phyloP scores from a whole-genome alignment of 2,113 vertebrate species.

The Todiramphus chloris region DNA sequence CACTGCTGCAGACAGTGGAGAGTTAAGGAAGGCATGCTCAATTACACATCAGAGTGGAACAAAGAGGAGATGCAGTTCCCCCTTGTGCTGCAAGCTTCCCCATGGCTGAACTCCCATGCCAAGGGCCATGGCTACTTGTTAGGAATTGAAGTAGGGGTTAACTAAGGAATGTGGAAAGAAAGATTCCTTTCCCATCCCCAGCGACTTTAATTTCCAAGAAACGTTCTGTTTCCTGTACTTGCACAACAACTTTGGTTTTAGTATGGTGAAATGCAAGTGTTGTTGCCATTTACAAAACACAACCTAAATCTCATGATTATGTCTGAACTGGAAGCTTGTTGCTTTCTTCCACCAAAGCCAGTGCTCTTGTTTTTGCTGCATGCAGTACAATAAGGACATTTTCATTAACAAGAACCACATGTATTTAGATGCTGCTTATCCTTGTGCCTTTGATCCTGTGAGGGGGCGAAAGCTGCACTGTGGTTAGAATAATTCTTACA shows the following conservation, averaged over 20 bases:
- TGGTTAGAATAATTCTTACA: constrained; percentile 1
- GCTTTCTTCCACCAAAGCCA: background rate
- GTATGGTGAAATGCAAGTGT: fast-evolving
- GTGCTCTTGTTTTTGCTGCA: background rate
- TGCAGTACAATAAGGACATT: fast-evolving
- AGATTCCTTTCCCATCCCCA: background rate
- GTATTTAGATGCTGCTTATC: background rate
- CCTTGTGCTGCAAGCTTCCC: background rate
- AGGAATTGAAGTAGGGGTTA: background rate
- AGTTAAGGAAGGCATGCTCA: background rate
- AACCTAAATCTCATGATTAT: background rate
- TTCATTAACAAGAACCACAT: background rate
- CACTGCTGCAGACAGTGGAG: background rate
- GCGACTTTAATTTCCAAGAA: background rate
- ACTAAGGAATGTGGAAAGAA: background rate
- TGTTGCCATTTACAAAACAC: background rate
- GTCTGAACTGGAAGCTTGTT: background rate
- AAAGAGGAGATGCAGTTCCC: background rate
- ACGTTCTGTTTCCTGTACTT: fast-evolving
- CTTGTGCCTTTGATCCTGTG: background rate
- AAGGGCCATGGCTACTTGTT: background rate
- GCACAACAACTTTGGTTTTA: background rate
- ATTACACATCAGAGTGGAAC: background rate
- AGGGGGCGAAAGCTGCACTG: background rate
- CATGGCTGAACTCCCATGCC: fast-evolving